Evolutionary conservation across 2,113 vertebrate species (phyloP).

Genomic region (Aplodontia rufa): DNA sequence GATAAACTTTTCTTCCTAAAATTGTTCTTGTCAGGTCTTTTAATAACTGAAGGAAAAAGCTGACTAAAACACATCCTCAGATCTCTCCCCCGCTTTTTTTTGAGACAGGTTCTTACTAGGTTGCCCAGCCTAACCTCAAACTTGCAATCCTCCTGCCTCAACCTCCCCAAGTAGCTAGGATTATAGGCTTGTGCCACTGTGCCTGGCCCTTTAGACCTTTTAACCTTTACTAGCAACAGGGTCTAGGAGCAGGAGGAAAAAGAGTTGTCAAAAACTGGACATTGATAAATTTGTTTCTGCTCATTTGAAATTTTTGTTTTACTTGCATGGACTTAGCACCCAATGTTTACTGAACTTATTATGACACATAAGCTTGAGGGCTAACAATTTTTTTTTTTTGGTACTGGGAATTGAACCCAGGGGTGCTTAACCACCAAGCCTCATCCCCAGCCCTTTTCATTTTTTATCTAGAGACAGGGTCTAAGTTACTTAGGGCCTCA

Average conservation of each 20-base stretch:
- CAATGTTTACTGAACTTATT: constrained; percentile 15
- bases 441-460: no score
- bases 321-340: neutral
- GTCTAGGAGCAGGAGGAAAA: neutral
- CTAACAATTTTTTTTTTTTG: neutral
- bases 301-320: constrained; percentile 28
- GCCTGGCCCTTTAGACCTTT: neutral
- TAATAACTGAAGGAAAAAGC: no score
- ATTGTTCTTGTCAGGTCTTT: no score
- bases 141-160: neutral
- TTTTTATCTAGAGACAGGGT: no score
- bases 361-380: neutral
- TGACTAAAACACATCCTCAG: neutral
- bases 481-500: no score
- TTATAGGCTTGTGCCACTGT: neutral
- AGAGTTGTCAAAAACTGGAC: neutral
- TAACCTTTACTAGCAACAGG: neutral
- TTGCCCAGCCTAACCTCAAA: neutral
- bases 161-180: neutral
- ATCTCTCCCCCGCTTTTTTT: no score
- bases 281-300: neutral
- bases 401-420: no score
- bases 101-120: neutral
- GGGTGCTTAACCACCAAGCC: no score
- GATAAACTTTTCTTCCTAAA: no score